Evolutionary conservation across 2,113 vertebrate species (phyloP), one percentile per base, ranked within the genome.

Genomic region (Pampusana beccarii): DNA sequence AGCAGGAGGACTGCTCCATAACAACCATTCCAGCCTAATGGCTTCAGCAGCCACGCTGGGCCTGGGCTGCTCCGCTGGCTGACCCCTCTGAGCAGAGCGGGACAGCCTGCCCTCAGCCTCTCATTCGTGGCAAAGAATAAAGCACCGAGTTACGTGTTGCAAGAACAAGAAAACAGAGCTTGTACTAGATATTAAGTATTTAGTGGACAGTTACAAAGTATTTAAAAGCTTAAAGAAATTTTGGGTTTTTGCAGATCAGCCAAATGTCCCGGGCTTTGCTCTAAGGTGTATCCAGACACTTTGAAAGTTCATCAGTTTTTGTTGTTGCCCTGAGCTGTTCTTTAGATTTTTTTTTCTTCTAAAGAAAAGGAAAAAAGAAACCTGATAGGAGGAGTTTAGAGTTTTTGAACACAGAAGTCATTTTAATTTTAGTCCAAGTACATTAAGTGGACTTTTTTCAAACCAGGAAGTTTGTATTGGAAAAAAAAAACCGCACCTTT

Each of bases 1-100:
- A 95, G 91, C 92, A 94, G 95, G 96, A 93, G 74, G 86, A 78
- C 57, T 74, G 48, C 44, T 96, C 60, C 67, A 11, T 88, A 85
- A 90, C 94, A 96, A 58, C 89, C 82, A 28, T 46, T 91, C 74
- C 64, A 86, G 78, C 80, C 36, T 92, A 86, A 97, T 95, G 79
- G 89, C 78, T 95, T 96, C 91, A 94, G 66, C 94, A 95, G 92
- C 44, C 44, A 19, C 44, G 18, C 36, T 70, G 26, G 11, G 36
- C 60, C 50, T 28, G 17, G 6, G 46, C 42, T 91, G 71, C 80
- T 86, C 25, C 2, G 4, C 56, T 48, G 64, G 31, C 81, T 85
- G 21, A n/a, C 38, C 24, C 13, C 64, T 85, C 7, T 0, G 67
- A 42, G 36, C 75, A 61, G 64, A 51, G 67, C n/a, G 64, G 60